Evolutionary conservation across 2,797 vertebrate genomes (phyloP).

Genomic region (Hippocampus kuda): DNA sequence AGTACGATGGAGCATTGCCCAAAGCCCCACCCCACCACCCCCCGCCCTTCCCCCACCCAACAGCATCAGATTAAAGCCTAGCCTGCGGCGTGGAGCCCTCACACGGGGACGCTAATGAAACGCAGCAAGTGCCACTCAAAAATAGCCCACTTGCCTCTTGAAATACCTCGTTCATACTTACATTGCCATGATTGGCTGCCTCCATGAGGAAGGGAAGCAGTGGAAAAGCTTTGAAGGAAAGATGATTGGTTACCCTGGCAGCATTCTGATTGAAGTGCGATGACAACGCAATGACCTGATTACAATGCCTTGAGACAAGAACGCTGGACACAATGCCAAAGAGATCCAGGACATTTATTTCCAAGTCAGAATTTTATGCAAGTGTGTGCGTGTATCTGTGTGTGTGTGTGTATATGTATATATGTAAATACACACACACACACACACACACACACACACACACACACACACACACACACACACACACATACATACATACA

Average conservation of each 20-base stretch:
- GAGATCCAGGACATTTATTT: too few species aligned
- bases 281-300: background rate
- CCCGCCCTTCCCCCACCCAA: background rate
- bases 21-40: background rate
- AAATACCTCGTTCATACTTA: conserved; percentile 11
- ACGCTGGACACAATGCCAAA: too few species aligned
- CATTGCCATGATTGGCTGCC: conserved; percentile 4
- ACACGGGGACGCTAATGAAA: conserved; percentile 61
- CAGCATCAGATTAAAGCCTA: conserved; percentile 30
- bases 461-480: too few species aligned
- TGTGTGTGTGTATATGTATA: too few species aligned
- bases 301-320: background rate
- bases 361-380: too few species aligned
- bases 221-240: background rate
- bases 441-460: too few species aligned
- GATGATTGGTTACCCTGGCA: conserved; percentile 9
- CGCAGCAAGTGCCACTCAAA: conserved; percentile 31
- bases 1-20: conserved; percentile 27
- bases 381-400: too few species aligned
- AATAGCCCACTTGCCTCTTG: conserved; percentile 11
- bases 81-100: conserved; percentile 39
- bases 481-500: too few species aligned
- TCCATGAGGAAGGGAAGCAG: background rate
- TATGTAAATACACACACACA: too few species aligned
- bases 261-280: conserved; percentile 4